Base-by-base conservation (phyloP, 2,113 vertebrate species). In the Dasyurus viverrinus region DNA sequence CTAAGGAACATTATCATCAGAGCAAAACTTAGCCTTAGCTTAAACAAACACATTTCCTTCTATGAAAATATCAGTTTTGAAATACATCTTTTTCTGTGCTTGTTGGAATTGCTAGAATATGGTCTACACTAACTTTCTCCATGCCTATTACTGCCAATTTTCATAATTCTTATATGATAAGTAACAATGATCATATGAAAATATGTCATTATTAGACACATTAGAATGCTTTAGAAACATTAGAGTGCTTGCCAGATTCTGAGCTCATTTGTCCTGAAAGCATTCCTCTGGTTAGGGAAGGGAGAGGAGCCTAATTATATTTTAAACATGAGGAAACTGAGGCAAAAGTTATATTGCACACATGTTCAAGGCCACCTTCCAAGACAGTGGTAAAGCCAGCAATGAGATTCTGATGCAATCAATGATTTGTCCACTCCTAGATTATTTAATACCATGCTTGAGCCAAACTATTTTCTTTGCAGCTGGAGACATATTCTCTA, bases 161-260 rank as follows among this genome's bases (percentile, higher is more conserved):
- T 95, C 91, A 22, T 52, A 68, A 46, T 57, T 42, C 90, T 97
- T 93, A 84, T 0, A 16, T 93, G 50, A 47, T 76, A 93, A 92
- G 96, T 95, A 68, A 95, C 93, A 96, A 48, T 46, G 90, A 95
- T 94, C 95, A 93, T 93, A 92, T 42, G 68, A 96, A 96, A 97
- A 95, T 94, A 23, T 12, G 53, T 90, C 48, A 90, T 90, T 42
- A 42, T 22, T 42, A 84, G 36, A 84, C 68, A 23, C n/a, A 60
- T 93, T 93, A 92, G 60, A 10, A 36, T 76, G 68, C 36, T 68
- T 97, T 92, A 95, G 97, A 90, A 95, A 89, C 50, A 92, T 90
- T 93, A 92, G 94, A 5, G 30, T 9, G 89, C 84, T 93, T 96
- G 97, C 97, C 98, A 98, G 93, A 91, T 68, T 93, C 93, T 97